phyloP scores from a whole-genome alignment of 2,797 vertebrate genomes.

The Squalus acanthias region DNA sequence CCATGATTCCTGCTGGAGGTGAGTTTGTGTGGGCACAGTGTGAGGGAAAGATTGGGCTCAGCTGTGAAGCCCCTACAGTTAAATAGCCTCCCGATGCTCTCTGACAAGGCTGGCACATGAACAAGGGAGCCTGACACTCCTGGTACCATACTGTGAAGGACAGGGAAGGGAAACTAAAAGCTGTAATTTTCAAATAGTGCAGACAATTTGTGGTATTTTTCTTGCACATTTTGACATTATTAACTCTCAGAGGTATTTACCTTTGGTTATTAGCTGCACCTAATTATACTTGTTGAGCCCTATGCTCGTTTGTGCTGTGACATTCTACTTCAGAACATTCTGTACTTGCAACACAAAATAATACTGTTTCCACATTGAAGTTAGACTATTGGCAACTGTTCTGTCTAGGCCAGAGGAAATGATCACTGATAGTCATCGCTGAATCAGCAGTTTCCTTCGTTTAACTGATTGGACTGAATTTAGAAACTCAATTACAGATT shows the following conservation, averaged over 20 bases:
- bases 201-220: not conserved
- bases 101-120: too few species aligned
- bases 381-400: slow-evolving; percentile 11
- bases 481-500: slow-evolving; percentile 9
- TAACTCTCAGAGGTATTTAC: not conserved
- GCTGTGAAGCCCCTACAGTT: too few species aligned
- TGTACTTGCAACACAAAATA: slow-evolving; percentile 3
- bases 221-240: not conserved
- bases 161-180: not conserved
- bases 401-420: slow-evolving; percentile 28
- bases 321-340: not conserved
- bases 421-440: slow-evolving; percentile 1
- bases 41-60: too few species aligned
- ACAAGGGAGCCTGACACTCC: not conserved
- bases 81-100: too few species aligned
- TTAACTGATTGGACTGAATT: slow-evolving; percentile 32
- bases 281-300: not conserved
- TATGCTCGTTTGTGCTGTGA: not conserved
- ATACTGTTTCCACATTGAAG: not conserved
- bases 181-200: not conserved
- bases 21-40: too few species aligned
- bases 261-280: not conserved
- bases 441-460: slow-evolving; percentile 23
- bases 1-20: too few species aligned
- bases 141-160: not conserved